phyloP scores from a whole-genome alignment of 2,797 vertebrate genomes.

The Trachurus trachurus region DNA sequence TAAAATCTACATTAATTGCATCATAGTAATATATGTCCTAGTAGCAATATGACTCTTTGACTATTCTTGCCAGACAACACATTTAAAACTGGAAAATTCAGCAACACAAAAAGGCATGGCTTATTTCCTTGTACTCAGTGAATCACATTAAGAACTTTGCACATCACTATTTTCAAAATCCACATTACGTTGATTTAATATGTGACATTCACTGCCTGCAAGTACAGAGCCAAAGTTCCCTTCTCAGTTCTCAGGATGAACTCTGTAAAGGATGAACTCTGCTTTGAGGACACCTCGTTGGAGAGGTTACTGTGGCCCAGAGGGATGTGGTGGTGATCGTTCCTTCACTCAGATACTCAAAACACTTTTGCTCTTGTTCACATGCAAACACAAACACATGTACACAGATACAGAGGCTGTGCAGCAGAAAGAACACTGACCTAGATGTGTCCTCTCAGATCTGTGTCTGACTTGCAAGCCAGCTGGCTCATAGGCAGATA shows the following conservation, averaged over 20 bases:
- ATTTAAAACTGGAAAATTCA: not conserved
- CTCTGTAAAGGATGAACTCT: conserved; percentile 28
- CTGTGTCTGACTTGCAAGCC: conserved; percentile 67
- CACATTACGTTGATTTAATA: not conserved
- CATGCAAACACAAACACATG: conserved; percentile 62
- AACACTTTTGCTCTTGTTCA: conserved; percentile 40
- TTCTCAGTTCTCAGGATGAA: not conserved
- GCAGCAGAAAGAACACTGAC: conserved; percentile 68
- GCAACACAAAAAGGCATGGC: no score
- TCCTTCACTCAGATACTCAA: conserved; percentile 29
- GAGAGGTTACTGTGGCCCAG: conserved; percentile 42
- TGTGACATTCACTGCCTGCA: not conserved
- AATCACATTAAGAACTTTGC: no score
- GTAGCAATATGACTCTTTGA: not conserved
- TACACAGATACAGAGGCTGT: conserved; percentile 40
- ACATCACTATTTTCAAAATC: no score
- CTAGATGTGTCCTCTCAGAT: conserved; percentile 79
- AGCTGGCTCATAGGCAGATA: conserved; percentile 61
- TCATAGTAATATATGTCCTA: not conserved
- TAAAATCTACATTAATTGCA: not conserved
- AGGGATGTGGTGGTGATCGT: conserved; percentile 33
- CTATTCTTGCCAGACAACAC: not conserved
- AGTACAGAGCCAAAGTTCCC: not conserved
- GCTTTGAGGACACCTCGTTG: conserved; percentile 47
- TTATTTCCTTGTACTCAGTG: no score